Percentiles rank a stretch among this genome's conserved stretches.
These are phyloP conservation scores for Apoda limacodes DNA, from an alignment of 2,888 invertebrate genomes.

Conservation along the genomic window DNA sequence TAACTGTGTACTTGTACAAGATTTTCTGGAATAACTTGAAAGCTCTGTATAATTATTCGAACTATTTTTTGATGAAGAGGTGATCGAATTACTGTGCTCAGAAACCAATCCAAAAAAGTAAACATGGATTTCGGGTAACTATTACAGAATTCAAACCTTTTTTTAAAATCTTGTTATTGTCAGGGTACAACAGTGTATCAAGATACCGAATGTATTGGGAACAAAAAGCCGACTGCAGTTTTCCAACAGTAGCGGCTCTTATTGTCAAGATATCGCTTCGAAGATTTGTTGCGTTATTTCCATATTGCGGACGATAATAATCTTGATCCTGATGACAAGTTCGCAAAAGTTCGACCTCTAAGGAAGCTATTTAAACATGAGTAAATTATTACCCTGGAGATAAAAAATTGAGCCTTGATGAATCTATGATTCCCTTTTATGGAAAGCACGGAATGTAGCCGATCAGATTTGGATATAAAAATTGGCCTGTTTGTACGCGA, in stretches of 20 bases:
- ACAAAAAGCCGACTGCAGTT: conserved; percentile 21
- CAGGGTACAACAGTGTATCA: conserved; percentile 15
- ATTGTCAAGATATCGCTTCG: conserved; percentile 26
- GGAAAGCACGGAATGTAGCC: conserved; percentile 23
- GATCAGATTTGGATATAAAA: conserved; percentile 23
- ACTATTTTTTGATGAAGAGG: conserved; percentile 11
- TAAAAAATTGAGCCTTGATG: conserved; percentile 24
- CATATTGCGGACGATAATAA: conserved; percentile 25
- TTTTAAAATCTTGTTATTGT: conserved; percentile 10
- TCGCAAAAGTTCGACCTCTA: conserved; percentile 25
- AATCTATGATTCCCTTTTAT: conserved; percentile 32
- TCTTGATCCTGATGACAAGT: conserved; percentile 21
- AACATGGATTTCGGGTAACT: conserved; percentile 5
- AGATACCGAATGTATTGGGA: conserved; percentile 25
- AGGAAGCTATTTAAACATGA: conserved; percentile 24
- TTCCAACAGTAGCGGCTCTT: conserved; percentile 21
- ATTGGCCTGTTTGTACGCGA: conserved; percentile 22
- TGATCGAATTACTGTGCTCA: too few relatives aligned
- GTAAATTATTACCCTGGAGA: conserved; percentile 17
- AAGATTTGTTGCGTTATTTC: conserved; percentile 24
- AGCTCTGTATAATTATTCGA: conserved; percentile 14
- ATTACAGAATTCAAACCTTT: conserved; percentile 5
- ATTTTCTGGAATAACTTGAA: conserved; percentile 10
- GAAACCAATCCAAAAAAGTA: conserved; percentile 12
- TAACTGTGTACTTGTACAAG: conserved; percentile 3